Base-by-base conservation (phyloP, 1,140 invertebrate species). In the Venustaconcha ellipsiformis region DNA sequence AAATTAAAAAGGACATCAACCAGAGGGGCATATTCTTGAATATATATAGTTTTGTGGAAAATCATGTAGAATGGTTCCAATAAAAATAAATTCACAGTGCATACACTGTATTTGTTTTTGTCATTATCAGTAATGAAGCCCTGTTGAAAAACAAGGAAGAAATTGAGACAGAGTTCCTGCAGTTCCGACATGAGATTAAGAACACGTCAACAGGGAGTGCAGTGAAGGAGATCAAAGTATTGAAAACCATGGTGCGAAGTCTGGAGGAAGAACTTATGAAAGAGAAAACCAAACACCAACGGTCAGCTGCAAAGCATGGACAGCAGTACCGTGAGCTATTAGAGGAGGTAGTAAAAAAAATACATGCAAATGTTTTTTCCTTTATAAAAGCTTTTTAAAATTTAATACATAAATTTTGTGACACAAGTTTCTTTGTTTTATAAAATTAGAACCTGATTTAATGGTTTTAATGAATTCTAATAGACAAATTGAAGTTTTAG, bases 261-360 rank as follows among this genome's bases (percentile, higher is more conserved):
- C 74, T 90, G 57, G 89, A 90, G 72, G 85, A 88, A 70, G 88
- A 90, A 59, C 59, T 90, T 59, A 82, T 88, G 84, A 87, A 88
- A 70, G 88, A 90, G 77, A 89, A 88, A 77, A 85, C 84, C 13
- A 78, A 84, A 63, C 83, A 89, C 70, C 88, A 89, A 69, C 74
- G 86, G 57, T 77, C 80, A 14, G 74, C 82, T 14, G 84, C 76
- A 60, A 89, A 88, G 75, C 80, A 84, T 30, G 78, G 83, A 58
- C 84, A 89, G 63, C 87, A 90, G 75, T 87, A 88, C 59, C 82
- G 86, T 64, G 83, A 87, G 67, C 69, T 90, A 18, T 64, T 87
- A 13, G 83, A 87, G 23, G 89, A 90, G 86, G 89, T 90, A 74
- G 72, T 15, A 30, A 48, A 48, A 48, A 11, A 48, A 66, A 59